Evolutionary conservation across 2,888 invertebrate species (phyloP).

Genomic region (Tachina grossa): DNA sequence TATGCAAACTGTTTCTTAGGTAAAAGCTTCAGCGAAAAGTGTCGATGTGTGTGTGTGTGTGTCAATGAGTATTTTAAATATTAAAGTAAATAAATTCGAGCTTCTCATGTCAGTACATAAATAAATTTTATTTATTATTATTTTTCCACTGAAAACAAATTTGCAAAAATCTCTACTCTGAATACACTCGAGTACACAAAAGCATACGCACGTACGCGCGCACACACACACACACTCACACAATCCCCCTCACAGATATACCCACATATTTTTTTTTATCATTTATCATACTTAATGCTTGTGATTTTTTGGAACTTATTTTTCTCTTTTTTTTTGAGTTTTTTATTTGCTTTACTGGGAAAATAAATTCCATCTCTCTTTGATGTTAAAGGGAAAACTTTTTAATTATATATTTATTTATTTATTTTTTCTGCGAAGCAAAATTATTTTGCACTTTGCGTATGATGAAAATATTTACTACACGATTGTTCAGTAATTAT

Average conservation of each 20-base stretch:
- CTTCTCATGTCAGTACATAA: not conserved
- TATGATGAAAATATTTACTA: not conserved
- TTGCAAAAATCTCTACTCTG: conserved; percentile 9
- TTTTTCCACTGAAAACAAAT: conserved; percentile 5
- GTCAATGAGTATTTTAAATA: conserved; percentile 11
- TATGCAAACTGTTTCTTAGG: not conserved
- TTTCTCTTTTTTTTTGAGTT: not conserved
- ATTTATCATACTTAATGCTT: conserved; percentile 19
- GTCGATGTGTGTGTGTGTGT: not conserved
- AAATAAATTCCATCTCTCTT: not conserved
- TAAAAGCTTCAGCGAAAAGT: not conserved
- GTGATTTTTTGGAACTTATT: not conserved
- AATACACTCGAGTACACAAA: not conserved
- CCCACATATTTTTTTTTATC: not conserved
- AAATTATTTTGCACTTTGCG: not conserved
- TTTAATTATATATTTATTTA: not conserved
- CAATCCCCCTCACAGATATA: not conserved
- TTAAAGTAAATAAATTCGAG: conserved; percentile 24
- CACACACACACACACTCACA: not conserved
- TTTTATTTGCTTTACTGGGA: not conserved
- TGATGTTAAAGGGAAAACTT: conserved; percentile 12
- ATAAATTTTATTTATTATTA: conserved; percentile 4
- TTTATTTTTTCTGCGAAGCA: not conserved
- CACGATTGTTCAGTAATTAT: not conserved
- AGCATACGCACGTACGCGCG: not conserved